Evolutionary conservation across 2,113 vertebrate genomes (phyloP), one percentile per base, ranked within the genome.

Genomic region (Chitala chitala): DNA sequence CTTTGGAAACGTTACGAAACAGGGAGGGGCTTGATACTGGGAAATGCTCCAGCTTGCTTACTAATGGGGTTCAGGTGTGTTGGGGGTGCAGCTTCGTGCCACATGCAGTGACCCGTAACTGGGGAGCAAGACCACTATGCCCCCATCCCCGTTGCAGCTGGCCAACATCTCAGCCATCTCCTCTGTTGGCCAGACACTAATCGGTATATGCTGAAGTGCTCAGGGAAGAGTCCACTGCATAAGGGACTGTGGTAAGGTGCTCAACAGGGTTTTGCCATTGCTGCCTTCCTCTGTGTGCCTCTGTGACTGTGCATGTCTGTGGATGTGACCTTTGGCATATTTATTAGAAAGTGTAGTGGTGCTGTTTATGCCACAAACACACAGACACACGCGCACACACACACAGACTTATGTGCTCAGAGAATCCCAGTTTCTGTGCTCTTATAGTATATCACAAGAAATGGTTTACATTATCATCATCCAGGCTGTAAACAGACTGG

Each of bases 41-140:
- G 78, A 78, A 69, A 56, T 48, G 22, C 44, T 79, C 76, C 80
- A 82, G 72, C 74, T 74, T 75, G 71, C 80, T 76, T 76, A 50
- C 76, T 82, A 82, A 80, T 80, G 73, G 64, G 63, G 78, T 78
- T 80, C 80, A 82, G 80, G 80, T 82, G 80, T 69, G 17, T 73
- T 66, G 63, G 61, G 51, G 76, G 77, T 56, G 38, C 69, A 73
- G 74, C 69, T 68, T 70, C 46, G 33, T 64, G 79, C 71, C 74
- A 75, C 78, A 82, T 72, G 76, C 76, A 55, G 78, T 74, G 78
- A 78, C 65, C 69, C 68, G 74, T 78, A 79, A 79, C 65, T 50
- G 66, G 51, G 54, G 42, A 54, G 75, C 72, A 68, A 78, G 69
- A 76, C 36, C 9, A 13, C 33, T 22, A 42, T 46, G 38, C 22